A percentile compares a stretch with the other conserved stretches of the same genome.
Evolutionary conservation across 2,888 invertebrate species (phyloP).

Genomic region (Stenoptilia bipunctidactyla): DNA sequence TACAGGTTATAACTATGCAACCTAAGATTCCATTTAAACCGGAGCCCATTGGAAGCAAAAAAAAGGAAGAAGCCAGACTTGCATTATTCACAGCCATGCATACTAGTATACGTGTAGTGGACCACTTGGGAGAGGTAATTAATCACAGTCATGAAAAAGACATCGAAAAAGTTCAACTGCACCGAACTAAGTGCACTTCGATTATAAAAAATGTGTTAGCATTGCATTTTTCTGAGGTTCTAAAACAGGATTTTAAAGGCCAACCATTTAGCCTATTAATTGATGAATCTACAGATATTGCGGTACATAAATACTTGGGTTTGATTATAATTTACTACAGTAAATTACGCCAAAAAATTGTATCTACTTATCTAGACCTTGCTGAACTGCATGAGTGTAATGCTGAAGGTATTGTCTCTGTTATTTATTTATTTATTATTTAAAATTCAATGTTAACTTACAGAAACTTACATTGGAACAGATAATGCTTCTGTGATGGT

Average conservation of each 20-base stretch:
- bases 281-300: conserved; percentile 9
- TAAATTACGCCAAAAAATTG: conserved; percentile 13
- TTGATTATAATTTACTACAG: conserved; percentile 10
- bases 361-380: conserved; percentile 17
- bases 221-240: conserved; percentile 7
- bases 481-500: conserved; percentile 31
- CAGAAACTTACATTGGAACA: conserved; percentile 29
- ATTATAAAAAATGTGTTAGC: conserved; percentile 10
- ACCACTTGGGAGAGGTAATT: conserved; percentile 15
- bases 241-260: conserved; percentile 7
- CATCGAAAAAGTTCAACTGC: conserved; percentile 7
- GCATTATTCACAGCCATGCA: conserved; percentile 13
- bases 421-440: too few relatives aligned
- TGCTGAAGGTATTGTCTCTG: conserved; percentile 13
- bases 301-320: conserved; percentile 8
- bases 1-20: conserved; percentile 11
- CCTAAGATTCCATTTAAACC: conserved; percentile 10
- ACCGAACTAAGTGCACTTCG: conserved; percentile 10
- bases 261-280: conserved; percentile 8
- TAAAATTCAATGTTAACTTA: too few relatives aligned
- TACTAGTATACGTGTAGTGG: conserved; percentile 15
- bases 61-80: conserved; percentile 13
- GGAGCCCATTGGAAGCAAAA: conserved; percentile 2
- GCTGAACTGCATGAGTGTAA: conserved; percentile 10
- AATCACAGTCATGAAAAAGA: conserved; percentile 14